Conservation (phyloP, 2,888 invertebrate genomes). For the Spilarctia lutea region DNA sequence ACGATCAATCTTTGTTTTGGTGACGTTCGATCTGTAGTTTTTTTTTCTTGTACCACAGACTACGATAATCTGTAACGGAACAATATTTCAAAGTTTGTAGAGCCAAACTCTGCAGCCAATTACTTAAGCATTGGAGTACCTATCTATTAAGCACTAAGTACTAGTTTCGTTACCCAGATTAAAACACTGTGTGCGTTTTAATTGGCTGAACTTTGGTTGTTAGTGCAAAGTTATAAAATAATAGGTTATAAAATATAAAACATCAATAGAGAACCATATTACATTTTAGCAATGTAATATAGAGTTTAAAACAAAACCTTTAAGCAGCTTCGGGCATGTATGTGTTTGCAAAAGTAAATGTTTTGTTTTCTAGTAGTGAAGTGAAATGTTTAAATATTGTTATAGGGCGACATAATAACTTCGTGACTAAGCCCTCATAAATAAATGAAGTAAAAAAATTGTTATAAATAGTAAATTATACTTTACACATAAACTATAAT, state of each 20-base stretch:
- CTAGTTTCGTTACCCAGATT: conserved; percentile 51
- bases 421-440: too few relatives aligned
- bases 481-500: too few relatives aligned
- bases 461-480: too few relatives aligned
- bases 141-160: conserved; percentile 51
- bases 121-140: conserved; percentile 42
- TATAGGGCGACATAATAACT: too few relatives aligned
- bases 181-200: conserved; percentile 56
- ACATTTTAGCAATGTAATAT: not conserved
- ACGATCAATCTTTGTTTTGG: not conserved
- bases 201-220: conserved; percentile 37
- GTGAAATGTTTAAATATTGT: not conserved
- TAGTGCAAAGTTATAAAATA: not conserved
- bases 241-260: not conserved
- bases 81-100: conserved; percentile 57
- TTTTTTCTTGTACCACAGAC: not conserved
- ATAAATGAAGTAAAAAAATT: too few relatives aligned
- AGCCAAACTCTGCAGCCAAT: conserved; percentile 52
- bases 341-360: not conserved
- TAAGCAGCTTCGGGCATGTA: not conserved
- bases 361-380: not conserved
- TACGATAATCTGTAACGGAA: conserved; percentile 5
- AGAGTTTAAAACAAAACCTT: not conserved
- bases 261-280: not conserved
- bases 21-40: not conserved